Percentiles rank a stretch among this genome's conserved stretches.
These are phyloP conservation scores for Phallusia fumigata DNA, from an alignment of 23 tunicate genomes.

Conservation along the genomic window DNA sequence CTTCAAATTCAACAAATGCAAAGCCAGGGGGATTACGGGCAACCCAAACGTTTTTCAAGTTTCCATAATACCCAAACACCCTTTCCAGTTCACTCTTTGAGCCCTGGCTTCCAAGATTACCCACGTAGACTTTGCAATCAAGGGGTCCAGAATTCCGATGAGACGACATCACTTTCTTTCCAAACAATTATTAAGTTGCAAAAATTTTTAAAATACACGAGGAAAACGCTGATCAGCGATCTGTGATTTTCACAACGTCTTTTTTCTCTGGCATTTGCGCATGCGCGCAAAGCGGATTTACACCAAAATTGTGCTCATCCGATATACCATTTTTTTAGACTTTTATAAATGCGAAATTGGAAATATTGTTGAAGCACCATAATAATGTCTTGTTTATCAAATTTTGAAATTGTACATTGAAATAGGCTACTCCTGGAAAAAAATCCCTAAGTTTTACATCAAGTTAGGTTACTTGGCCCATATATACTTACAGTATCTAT, in stretches of 20 bases:
- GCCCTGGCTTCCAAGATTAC: slow-evolving; percentile 79
- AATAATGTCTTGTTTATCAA: too few species aligned
- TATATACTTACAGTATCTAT: too few species aligned
- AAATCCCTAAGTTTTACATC: too few species aligned
- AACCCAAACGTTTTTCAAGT: slow-evolving; percentile 83
- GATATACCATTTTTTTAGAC: not conserved
- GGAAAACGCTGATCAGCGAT: not conserved
- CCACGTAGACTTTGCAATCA: slow-evolving; percentile 82
- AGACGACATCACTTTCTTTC: slow-evolving; percentile 15
- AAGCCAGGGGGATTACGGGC: slow-evolving; percentile 91
- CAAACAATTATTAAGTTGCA: not conserved
- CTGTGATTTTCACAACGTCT: not conserved
- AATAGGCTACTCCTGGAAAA: too few species aligned
- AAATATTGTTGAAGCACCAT: too few species aligned
- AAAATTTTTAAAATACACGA: not conserved
- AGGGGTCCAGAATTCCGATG: slow-evolving; percentile 56
- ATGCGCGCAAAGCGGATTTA: not conserved
- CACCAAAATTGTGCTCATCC: not conserved
- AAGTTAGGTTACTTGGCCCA: too few species aligned
- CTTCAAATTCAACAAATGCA: slow-evolving; percentile 86
- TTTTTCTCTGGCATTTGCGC: not conserved
- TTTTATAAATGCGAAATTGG: too few species aligned
- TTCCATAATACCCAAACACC: slow-evolving; percentile 75
- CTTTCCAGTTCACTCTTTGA: slow-evolving; percentile 72
- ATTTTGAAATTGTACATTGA: too few species aligned